Base-by-base conservation (phyloP, 2,888 invertebrate genomes). In the Ischnura elegans region DNA sequence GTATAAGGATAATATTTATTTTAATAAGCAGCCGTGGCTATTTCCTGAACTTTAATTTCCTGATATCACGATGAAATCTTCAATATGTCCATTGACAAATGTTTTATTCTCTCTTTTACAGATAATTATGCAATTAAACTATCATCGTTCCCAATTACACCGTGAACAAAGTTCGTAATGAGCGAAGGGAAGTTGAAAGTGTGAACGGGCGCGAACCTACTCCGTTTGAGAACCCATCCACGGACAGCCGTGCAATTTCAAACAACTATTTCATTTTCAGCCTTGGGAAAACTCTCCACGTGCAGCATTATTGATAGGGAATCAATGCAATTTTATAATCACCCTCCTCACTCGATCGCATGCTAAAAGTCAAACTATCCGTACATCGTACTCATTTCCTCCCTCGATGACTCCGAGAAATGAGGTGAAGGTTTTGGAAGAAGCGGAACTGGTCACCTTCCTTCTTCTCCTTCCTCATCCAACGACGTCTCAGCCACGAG, bases 401-500 rank as follows among this genome's bases (percentile, higher is more conserved):
- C 61, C 25, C 61, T 61, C 61, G 25, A n/a, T 21, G 55, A 36
- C 42, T 19, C 5, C 8, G 29, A 19, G 42, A 21, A 87, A 19
- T 36, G 51, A n/a, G 43, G 90, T 42, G 43, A 87, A 55, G 25
- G 42, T 43, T n/a, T n/a, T n/a, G n/a, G 3, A 13, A 61, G 43
- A 66, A 19, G n/a, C 61, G 90, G 86, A 46, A 76, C 76, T 8
- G 46, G 45, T 86, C 86, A 46, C 86, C 45, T 46, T 21, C 25
- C 86, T n/a, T 46, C 86, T n/a, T 46, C 43, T 90, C 90, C 55
- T 90, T 55, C 90, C 61, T 61, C 90, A 45, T 90, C 61, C 86
- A 25, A 43, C 46, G 86, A 42, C 61, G 43, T 61, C 42, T 61
- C 66, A 61, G 90, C 90, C 90, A 90, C 90, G 90, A 90, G 90